phyloP scores from a whole-genome alignment of 2,888 invertebrate genomes.

The Torymus texanus region DNA sequence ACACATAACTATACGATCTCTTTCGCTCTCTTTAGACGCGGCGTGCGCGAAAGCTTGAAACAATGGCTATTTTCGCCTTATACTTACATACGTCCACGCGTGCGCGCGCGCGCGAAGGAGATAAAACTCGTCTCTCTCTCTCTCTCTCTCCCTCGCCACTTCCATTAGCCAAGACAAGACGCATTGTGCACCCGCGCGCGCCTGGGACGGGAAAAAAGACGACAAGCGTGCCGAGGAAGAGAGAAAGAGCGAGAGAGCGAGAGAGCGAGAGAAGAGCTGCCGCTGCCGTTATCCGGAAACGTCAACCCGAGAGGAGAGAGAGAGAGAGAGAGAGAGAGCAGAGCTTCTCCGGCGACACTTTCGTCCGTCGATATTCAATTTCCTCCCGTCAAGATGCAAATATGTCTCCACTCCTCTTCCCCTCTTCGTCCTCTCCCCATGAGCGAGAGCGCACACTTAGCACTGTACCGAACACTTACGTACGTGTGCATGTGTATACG shows the following conservation, averaged over 20 bases:
- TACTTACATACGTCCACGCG: neutral
- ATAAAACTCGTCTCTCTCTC: constrained; percentile 33
- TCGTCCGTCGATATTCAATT: constrained; percentile 68
- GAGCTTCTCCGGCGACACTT: constrained; percentile 54
- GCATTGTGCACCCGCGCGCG: constrained; percentile 27
- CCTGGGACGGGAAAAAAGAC: too few species aligned
- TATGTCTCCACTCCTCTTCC: neutral
- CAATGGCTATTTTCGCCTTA: constrained; percentile 30
- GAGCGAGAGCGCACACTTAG: too few species aligned
- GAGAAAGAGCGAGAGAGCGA: constrained; percentile 5
- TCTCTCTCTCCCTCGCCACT: constrained; percentile 10
- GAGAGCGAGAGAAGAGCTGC: constrained; percentile 4
- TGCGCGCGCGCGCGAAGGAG: neutral
- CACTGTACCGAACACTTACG: too few species aligned
- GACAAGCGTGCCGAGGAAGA: neutral
- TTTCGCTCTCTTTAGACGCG: neutral
- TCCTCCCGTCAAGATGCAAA: constrained; percentile 66
- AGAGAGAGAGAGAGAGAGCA: constrained; percentile 9
- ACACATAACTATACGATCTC: too few species aligned
- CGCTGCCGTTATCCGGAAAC: constrained; percentile 45
- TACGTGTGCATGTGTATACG: too few species aligned
- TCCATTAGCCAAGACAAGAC: constrained; percentile 46
- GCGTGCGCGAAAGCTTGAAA: neutral
- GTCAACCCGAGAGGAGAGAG: constrained; percentile 1
- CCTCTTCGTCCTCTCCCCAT: too few species aligned